Evolutionary conservation across 2,797 vertebrate species (phyloP).

Genomic region (Bryconaethiops microstoma): DNA sequence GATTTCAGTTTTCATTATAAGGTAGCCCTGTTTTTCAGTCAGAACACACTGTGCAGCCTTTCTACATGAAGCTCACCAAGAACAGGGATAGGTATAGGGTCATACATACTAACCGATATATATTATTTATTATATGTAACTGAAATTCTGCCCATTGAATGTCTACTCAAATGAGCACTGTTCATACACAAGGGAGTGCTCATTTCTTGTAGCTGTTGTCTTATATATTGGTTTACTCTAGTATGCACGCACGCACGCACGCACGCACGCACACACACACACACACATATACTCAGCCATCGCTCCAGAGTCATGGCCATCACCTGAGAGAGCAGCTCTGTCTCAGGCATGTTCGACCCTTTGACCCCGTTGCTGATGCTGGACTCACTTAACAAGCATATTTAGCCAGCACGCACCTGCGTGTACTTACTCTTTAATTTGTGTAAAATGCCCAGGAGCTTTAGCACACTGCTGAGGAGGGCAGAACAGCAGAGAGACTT

Average conservation of each 20-base stretch:
- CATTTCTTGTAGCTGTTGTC: neutral
- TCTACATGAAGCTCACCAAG: too few relatives aligned
- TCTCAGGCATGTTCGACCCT: slow-evolving; percentile 15
- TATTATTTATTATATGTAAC: too few relatives aligned
- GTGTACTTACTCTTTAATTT: slow-evolving; percentile 52
- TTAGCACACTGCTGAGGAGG: slow-evolving; percentile 48
- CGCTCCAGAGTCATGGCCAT: neutral
- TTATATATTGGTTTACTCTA: neutral
- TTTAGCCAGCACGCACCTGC: slow-evolving; percentile 48
- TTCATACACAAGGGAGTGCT: neutral
- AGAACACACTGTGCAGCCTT: too few relatives aligned
- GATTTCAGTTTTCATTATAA: too few relatives aligned
- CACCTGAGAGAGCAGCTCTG: neutral
- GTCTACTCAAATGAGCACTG: too few relatives aligned
- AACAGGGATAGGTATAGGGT: too few relatives aligned
- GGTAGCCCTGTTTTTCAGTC: too few relatives aligned
- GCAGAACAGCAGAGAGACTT: slow-evolving; percentile 38
- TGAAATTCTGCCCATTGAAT: too few relatives aligned
- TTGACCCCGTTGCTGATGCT: slow-evolving; percentile 25
- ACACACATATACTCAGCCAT: neutral
- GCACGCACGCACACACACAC: slow-evolving; percentile 29
- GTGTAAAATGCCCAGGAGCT: slow-evolving; percentile 57
- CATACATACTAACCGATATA: neutral
- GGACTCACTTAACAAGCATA: slow-evolving; percentile 48
- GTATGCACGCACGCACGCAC: too few relatives aligned